phyloP scores from a whole-genome alignment of 2,113 vertebrate species.

The Atrichornis clamosus region DNA sequence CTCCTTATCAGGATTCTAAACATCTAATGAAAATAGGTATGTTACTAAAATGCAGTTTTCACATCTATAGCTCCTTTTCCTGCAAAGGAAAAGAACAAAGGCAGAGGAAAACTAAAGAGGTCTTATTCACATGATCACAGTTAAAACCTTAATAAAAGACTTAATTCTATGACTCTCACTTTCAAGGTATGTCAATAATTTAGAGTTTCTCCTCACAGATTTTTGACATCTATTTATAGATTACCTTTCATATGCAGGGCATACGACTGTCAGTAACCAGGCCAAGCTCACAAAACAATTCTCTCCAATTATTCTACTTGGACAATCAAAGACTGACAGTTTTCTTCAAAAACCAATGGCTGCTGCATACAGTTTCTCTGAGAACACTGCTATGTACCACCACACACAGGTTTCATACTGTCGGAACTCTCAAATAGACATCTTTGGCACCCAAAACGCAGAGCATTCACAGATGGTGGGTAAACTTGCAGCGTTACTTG shows the following conservation, averaged over 20 bases:
- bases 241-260: background rate
- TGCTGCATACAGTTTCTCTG: background rate
- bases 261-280: background rate
- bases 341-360: background rate
- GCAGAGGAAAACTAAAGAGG: background rate
- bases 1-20: background rate
- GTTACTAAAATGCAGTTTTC: background rate
- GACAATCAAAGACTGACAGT: background rate
- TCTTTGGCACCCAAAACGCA: background rate
- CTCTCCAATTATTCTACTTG: background rate
- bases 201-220: background rate
- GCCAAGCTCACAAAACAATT: background rate
- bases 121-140: background rate
- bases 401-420: background rate
- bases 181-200: background rate
- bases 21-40: background rate
- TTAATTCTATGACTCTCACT: background rate
- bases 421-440: background rate
- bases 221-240: background rate
- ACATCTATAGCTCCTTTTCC: background rate
- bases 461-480: too few species aligned
- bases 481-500: background rate
- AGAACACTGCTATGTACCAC: background rate
- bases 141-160: background rate
- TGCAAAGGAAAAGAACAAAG: background rate